A percentile compares a stretch with the other conserved stretches of the same genome.
phyloP scores from a whole-genome alignment of 2,797 vertebrate genomes.

The Avahi laniger region DNA sequence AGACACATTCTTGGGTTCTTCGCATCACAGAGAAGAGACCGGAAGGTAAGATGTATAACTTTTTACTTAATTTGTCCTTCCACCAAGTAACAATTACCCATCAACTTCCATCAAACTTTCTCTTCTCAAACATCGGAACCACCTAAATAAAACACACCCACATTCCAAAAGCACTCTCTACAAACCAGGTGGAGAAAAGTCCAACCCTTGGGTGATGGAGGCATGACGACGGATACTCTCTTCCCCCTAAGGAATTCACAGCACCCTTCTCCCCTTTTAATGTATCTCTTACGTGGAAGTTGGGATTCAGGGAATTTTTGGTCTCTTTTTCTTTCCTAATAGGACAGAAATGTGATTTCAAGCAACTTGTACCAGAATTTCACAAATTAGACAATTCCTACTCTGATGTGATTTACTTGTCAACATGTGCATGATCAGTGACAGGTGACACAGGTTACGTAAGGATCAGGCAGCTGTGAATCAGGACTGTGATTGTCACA shows the following conservation, averaged over 20 bases:
- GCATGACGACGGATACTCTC: rapidly evolving
- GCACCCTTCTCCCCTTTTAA: rapidly evolving
- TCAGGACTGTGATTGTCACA: background rate
- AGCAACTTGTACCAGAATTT: background rate
- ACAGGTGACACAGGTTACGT: background rate
- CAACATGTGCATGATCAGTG: background rate
- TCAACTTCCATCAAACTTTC: background rate
- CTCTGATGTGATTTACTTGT: background rate
- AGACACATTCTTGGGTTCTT: background rate
- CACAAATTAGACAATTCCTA: background rate
- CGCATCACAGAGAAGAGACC: too few species aligned
- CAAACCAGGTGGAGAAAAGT: rapidly evolving
- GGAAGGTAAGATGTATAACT: background rate
- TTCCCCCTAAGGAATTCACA: rapidly evolving
- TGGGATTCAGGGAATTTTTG: rapidly evolving
- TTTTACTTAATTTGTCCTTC: background rate
- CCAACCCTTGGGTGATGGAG: rapidly evolving
- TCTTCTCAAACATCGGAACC: background rate
- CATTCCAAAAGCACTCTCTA: background rate
- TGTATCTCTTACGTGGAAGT: background rate
- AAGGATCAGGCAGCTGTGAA: background rate
- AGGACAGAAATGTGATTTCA: background rate
- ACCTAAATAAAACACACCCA: background rate
- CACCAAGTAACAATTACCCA: background rate
- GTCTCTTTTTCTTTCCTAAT: background rate